phyloP scores from a whole-genome alignment of 2,888 invertebrate species.

The Leptarthrus brevirostris region DNA sequence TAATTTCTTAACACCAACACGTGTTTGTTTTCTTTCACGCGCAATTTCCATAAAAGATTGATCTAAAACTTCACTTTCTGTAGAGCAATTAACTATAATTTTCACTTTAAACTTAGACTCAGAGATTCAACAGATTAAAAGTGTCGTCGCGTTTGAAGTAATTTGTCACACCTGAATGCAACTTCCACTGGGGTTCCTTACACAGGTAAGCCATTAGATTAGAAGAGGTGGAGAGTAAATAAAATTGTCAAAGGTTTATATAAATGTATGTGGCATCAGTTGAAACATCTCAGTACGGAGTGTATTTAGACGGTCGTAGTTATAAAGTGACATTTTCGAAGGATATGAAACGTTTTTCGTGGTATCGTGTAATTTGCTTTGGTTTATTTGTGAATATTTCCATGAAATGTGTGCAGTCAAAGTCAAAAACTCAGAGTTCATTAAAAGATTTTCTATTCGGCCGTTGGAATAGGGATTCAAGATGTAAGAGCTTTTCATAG shows the following conservation, averaged over 20 bases:
- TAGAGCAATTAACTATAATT: slow-evolving; percentile 34
- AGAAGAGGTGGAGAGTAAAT: too few relatives aligned
- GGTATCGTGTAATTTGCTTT: not conserved
- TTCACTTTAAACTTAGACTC: not conserved
- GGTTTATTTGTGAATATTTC: not conserved
- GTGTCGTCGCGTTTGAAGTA: not conserved
- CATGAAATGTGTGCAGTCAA: not conserved
- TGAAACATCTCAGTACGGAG: too few relatives aligned
- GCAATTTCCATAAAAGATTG: slow-evolving; percentile 45
- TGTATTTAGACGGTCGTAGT: too few relatives aligned
- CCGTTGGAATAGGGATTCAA: slow-evolving; percentile 58
- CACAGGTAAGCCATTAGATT: not conserved
- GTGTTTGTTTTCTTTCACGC: slow-evolving; percentile 6
- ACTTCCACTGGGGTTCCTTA: not conserved
- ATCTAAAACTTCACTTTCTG: slow-evolving; percentile 46
- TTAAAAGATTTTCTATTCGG: slow-evolving; percentile 65
- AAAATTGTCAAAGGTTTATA: not conserved
- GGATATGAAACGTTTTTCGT: not conserved
- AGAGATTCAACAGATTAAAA: not conserved
- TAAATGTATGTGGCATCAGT: not conserved
- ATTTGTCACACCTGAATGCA: slow-evolving; percentile 5
- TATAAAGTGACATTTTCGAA: too few relatives aligned
- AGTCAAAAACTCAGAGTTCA: slow-evolving; percentile 52
- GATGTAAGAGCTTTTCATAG: too few relatives aligned
- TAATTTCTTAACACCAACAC: not conserved